Conservation (phyloP, 2,113 vertebrate genomes). For the Semicossyphus pulcher region DNA sequence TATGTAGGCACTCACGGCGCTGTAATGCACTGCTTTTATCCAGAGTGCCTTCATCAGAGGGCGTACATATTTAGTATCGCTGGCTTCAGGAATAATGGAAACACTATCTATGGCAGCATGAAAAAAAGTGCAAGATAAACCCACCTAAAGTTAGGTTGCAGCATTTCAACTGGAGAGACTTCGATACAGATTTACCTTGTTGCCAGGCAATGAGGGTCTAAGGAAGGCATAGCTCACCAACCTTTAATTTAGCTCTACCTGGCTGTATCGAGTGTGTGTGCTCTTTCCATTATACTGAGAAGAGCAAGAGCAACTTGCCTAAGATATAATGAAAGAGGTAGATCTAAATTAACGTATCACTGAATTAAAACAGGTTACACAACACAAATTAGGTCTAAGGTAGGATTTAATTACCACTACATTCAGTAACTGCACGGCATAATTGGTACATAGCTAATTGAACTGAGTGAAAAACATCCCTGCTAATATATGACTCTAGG, state of each 20-base stretch:
- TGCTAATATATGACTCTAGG: no score
- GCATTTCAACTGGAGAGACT: background rate
- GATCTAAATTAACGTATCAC: no score
- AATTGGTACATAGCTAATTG: no score
- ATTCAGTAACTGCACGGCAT: no score
- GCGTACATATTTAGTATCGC: slow-evolving; percentile 36
- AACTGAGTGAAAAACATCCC: no score
- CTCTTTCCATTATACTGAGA: background rate
- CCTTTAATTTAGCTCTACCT: slow-evolving; percentile 10
- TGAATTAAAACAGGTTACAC: background rate
- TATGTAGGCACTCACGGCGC: background rate
- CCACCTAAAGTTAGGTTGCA: slow-evolving; percentile 43
- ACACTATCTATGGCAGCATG: slow-evolving; percentile 24
- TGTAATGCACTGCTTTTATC: slow-evolving; percentile 49
- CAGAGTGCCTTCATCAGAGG: slow-evolving; percentile 41
- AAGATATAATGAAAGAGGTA: background rate
- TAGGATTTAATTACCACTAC: no score
- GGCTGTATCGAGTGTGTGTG: background rate
- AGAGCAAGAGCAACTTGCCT: background rate
- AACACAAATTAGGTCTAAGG: background rate
- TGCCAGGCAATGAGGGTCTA: slow-evolving; percentile 20
- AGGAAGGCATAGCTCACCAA: background rate
- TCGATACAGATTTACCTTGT: slow-evolving; percentile 39
- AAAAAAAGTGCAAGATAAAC: slow-evolving; percentile 39
- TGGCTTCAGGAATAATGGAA: slow-evolving; percentile 53